Percentiles rank a stretch among this genome's conserved stretches.
Evolutionary conservation across 2,888 invertebrate genomes (phyloP).

Genomic region (Tipula unca): DNA sequence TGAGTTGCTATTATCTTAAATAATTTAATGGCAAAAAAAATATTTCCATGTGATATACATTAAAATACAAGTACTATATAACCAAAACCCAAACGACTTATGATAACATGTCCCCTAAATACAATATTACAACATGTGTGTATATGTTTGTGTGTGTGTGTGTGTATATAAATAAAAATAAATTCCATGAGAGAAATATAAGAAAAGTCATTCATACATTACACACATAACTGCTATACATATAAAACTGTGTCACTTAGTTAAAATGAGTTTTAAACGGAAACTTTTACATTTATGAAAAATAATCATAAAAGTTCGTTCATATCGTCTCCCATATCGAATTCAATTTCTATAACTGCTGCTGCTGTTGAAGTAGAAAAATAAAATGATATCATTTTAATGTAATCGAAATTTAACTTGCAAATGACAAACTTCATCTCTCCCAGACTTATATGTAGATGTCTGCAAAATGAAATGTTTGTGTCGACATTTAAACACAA

Average conservation of each 20-base stretch:
- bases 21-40: no score
- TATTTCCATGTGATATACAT: neutral
- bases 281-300: slow-evolving; percentile 14
- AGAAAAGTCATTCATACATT: neutral
- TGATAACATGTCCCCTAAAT: neutral
- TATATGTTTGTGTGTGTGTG: neutral
- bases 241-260: slow-evolving; percentile 1
- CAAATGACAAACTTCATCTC: neutral
- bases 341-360: neutral
- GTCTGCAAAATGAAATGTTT: no score
- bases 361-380: neutral
- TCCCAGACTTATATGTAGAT: neutral
- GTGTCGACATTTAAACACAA: neutral
- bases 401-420: neutral
- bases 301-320: slow-evolving; percentile 1
- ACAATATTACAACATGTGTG: neutral
- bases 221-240: neutral
- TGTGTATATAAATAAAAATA: neutral
- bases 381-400: neutral
- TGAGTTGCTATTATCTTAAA: no score
- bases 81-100: neutral
- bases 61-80: neutral
- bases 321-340: neutral
- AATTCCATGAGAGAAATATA: neutral
- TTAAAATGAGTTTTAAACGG: neutral